A percentile compares a stretch with the other conserved stretches of the same genome.
phyloP scores from a whole-genome alignment of 2,113 vertebrate species.

The Campylomormyrus numenius region DNA sequence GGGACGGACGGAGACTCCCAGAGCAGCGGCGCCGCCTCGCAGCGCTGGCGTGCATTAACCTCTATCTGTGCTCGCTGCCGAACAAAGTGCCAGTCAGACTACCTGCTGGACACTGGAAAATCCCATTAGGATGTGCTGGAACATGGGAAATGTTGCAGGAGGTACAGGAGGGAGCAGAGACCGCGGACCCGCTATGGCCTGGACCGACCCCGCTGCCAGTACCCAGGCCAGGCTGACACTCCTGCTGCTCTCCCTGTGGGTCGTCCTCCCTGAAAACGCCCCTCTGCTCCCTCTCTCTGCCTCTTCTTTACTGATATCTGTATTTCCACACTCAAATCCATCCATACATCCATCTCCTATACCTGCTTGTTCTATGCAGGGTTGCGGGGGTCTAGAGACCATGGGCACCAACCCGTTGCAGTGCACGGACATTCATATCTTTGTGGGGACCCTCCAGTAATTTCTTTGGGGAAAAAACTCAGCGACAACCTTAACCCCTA shows the following conservation, averaged over 20 bases:
- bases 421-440: not conserved
- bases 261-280: not conserved
- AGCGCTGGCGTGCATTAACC: constrained; percentile 54
- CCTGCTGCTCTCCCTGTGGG: not conserved
- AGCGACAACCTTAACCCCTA: not conserved
- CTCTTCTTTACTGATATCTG: not conserved
- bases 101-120: constrained; percentile 58
- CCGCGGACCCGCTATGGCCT: not conserved
- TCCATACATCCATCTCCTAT: not conserved
- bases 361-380: not conserved
- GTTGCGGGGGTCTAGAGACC: not conserved
- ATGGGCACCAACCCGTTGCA: not conserved
- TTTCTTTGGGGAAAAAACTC: not conserved
- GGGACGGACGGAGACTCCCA: constrained; percentile 51
- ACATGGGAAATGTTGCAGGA: constrained; percentile 12
- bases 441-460: not conserved
- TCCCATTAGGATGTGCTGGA: constrained; percentile 48
- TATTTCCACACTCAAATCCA: not conserved
- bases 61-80: constrained; percentile 48
- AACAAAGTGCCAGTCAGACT: constrained; percentile 55
- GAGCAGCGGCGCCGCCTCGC: constrained; percentile 34
- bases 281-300: not conserved
- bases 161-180: constrained; percentile 35
- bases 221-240: not conserved
- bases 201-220: not conserved